Base-by-base conservation (phyloP, 2,797 vertebrate species). In the Oreochromis grahami region DNA sequence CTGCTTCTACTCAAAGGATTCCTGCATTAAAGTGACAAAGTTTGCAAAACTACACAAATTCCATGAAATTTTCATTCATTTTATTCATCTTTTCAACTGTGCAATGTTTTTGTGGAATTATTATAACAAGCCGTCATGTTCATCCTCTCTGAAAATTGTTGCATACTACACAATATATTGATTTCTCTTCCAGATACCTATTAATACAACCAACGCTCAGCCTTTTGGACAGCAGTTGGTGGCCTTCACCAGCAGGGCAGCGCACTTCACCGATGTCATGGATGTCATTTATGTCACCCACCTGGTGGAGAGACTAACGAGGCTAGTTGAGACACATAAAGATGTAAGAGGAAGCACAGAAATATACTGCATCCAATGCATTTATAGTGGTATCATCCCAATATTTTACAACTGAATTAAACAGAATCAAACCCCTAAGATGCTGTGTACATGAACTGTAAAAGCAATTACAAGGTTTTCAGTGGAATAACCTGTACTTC, bases 281-380 rank as follows among this genome's bases (percentile, higher is more conserved):
- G 98, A 98, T 63, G 95, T 98, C 48, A 96, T 98, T 91, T 98
- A 97, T 74, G 97, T 98, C 92, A 97, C 98, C 14, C 97, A 97
- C 79, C 97, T 98, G 90, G 96, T 98, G 91, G 98, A 98, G 93
- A 97, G 97, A 87, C 95, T 98, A 92, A 97, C 97, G 6, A 92
- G 96, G 88, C 96, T 97, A 79, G 93, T 97, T 94, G 96, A 96
- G 88, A 96, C 96, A 85, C 92, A 95, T 80, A 94, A 90, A 95
- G 95, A 98, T 84, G 98, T 98, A 96, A 88, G 93, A 51, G n/a
- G 15, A 41, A 58, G 79, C 8, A 24, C 5, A 29, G 2, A 74
- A 48, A 60, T 36, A 48, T 24, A 24, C 12, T 19, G 5, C 45
- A 68, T 12, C 5, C 43, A 32, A 3, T 74, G 3, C 7, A n/a